phyloP scores from a whole-genome alignment of 2,113 vertebrate species.

The Parotia lawesii region DNA sequence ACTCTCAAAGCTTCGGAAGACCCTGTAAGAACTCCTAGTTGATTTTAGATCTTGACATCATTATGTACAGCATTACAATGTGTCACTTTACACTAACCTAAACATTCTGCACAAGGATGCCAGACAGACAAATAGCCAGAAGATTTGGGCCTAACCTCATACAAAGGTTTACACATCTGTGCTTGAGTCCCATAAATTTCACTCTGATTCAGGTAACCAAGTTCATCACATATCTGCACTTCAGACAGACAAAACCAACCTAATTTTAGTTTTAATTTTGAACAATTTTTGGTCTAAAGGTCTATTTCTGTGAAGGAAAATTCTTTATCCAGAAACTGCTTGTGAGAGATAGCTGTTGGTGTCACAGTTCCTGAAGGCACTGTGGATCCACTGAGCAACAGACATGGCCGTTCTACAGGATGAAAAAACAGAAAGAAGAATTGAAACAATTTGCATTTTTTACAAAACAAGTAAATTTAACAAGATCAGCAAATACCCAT shows the following conservation, averaged over 20 bases:
- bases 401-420: constrained; percentile 90
- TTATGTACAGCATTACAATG: constrained; percentile 25
- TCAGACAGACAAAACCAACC: constrained; percentile 51
- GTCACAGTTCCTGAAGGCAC: constrained; percentile 94
- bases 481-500: neutral
- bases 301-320: constrained; percentile 64
- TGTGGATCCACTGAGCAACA: constrained; percentile 99
- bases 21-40: neutral
- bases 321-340: constrained; percentile 72
- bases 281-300: constrained; percentile 69
- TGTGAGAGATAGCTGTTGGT: constrained; percentile 38
- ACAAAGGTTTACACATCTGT: constrained; percentile 25
- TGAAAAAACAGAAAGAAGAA: constrained; percentile 7
- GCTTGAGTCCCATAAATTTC: constrained; percentile 27
- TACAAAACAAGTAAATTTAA: neutral
- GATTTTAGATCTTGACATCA: constrained; percentile 31
- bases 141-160: constrained; percentile 29
- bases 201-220: constrained; percentile 32
- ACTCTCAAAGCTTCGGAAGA: constrained; percentile 19
- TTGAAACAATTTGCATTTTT: neutral
- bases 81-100: constrained; percentile 38
- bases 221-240: constrained; percentile 55
- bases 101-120: constrained; percentile 41
- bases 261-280: constrained; percentile 61
- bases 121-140: constrained; percentile 42